phyloP scores from a whole-genome alignment of 2,888 invertebrate species.

The Dichetophora obliterata region DNA sequence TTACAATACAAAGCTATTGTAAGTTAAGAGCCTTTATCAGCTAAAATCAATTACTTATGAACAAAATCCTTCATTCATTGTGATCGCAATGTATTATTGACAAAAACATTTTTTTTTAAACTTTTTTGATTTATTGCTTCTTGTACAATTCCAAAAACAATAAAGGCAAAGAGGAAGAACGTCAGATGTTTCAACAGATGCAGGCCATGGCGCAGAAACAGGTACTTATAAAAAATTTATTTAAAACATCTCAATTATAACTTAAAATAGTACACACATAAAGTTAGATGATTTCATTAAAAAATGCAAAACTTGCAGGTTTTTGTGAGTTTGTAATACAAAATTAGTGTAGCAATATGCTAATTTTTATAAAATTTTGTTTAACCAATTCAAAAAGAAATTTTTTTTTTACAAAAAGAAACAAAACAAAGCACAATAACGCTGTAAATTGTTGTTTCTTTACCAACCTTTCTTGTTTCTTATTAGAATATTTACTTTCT shows the following conservation, averaged over 20 bases:
- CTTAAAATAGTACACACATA: not conserved
- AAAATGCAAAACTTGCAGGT: not conserved
- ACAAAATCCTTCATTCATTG: no score
- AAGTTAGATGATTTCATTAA: not conserved
- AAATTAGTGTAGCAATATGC: constrained; percentile 22
- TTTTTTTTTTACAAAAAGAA: not conserved
- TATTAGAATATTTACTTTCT: constrained; percentile 32
- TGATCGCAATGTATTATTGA: not conserved
- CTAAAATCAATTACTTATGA: no score
- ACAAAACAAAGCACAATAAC: constrained; percentile 1
- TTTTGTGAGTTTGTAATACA: not conserved
- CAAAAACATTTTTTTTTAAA: constrained; percentile 2
- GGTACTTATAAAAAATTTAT: constrained; percentile 72
- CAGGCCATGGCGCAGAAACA: constrained; percentile 97
- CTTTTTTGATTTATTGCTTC: not conserved
- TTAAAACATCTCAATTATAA: not conserved
- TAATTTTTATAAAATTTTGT: constrained; percentile 5
- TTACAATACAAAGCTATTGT: no score
- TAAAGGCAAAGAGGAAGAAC: constrained; percentile 93
- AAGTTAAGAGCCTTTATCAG: no score
- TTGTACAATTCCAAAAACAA: not conserved
- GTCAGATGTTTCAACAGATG: constrained; percentile 97
- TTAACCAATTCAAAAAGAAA: not conserved
- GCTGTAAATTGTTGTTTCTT: not conserved
- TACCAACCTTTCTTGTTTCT: constrained; percentile 21